Evolutionary conservation across 2,888 invertebrate species (phyloP).

Genomic region (Eudasyphora cyanicolor): DNA sequence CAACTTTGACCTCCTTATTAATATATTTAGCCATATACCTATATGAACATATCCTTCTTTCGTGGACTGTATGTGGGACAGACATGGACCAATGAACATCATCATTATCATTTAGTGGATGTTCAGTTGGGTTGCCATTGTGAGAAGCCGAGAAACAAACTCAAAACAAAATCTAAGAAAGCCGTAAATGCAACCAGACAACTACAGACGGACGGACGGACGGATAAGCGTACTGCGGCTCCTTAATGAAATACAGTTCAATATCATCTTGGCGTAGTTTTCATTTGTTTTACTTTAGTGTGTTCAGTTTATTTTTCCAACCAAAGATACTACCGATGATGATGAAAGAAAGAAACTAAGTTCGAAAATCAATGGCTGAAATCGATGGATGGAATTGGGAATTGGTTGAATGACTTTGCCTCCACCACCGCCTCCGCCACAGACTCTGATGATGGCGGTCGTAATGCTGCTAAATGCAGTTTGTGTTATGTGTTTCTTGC

Average conservation of each 20-base stretch:
- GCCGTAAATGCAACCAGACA: constrained; percentile 32
- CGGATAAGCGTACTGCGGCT: background rate
- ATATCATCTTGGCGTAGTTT: constrained; percentile 27
- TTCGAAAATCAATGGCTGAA: constrained; percentile 50
- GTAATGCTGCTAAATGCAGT: background rate
- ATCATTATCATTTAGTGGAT: constrained; percentile 19
- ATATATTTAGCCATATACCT: too few species aligned
- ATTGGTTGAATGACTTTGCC: background rate
- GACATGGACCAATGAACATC: background rate
- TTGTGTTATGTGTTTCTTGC: background rate
- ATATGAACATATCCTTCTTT: background rate
- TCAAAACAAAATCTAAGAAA: background rate
- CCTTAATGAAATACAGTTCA: constrained; percentile 49
- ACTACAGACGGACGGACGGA: constrained; percentile 5
- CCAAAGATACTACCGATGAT: constrained; percentile 28
- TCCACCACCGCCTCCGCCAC: too few species aligned
- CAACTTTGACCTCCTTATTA: too few species aligned
- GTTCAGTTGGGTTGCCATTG: constrained; percentile 36
- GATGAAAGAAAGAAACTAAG: constrained; percentile 26
- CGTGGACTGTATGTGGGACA: constrained; percentile 15
- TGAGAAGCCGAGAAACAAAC: constrained; percentile 13
- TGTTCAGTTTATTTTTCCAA: constrained; percentile 15
- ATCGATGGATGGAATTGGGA: constrained; percentile 32
- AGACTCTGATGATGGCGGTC: background rate
- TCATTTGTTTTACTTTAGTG: background rate